phyloP scores from a whole-genome alignment of 2,113 vertebrate species.

The Craseonycteris thonglongyai region DNA sequence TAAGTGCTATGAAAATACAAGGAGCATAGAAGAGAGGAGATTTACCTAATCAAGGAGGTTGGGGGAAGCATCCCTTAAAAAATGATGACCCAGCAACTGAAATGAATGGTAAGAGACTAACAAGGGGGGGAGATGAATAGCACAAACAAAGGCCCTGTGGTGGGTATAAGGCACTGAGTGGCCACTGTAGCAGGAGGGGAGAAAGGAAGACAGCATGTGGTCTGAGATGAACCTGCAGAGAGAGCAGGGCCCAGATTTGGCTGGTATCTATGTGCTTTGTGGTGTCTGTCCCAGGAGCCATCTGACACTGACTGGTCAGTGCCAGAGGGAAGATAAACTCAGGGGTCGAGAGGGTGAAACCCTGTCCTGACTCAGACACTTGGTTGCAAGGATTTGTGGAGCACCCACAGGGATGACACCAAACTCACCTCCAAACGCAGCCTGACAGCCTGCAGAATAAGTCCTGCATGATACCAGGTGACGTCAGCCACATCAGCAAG shows the following conservation, averaged over 20 bases:
- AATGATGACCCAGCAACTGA: neutral
- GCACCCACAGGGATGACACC: neutral
- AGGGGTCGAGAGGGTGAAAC: neutral
- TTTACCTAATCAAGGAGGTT: neutral
- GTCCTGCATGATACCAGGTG: neutral
- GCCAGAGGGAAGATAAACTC: neutral
- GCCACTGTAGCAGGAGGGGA: neutral
- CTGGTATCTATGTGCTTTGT: neutral
- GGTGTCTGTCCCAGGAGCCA: neutral
- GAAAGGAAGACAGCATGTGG: neutral
- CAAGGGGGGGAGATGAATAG: neutral
- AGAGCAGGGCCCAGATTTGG: neutral
- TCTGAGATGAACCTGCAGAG: neutral
- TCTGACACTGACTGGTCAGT: neutral
- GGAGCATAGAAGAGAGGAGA: neutral
- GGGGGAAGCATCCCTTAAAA: neutral
- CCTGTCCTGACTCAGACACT: neutral
- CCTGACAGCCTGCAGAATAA: neutral
- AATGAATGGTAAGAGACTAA: neutral
- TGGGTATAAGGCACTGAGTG: neutral
- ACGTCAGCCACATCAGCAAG: no score
- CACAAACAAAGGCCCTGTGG: neutral
- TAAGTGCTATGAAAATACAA: neutral
- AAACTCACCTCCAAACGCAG: neutral
- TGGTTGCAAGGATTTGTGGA: neutral